These are phyloP conservation scores for Crax fasciolata DNA, from an alignment of 2,797 vertebrate genomes.

Conservation along the genomic window DNA sequence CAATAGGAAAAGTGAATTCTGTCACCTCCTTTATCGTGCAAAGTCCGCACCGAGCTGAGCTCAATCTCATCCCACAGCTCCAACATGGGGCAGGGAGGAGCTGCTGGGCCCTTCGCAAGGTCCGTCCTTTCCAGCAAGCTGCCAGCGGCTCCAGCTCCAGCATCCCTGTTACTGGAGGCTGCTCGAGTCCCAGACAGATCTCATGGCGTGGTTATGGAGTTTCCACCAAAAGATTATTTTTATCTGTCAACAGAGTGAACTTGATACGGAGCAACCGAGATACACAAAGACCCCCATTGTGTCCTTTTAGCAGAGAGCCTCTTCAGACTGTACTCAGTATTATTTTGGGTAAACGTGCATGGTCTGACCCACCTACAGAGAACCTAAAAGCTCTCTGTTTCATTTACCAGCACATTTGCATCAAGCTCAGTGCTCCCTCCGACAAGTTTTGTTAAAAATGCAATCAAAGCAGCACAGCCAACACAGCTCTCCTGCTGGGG, in stretches of 20 bases:
- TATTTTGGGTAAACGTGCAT: neutral
- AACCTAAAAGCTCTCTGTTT: constrained; percentile 53
- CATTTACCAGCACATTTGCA: constrained; percentile 55
- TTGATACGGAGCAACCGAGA: neutral
- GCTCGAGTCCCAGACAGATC: neutral
- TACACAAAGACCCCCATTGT: constrained; percentile 36
- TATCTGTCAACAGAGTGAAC: constrained; percentile 27
- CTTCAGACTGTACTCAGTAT: neutral
- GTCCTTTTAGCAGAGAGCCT: neutral
- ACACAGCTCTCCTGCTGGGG: constrained; percentile 46
- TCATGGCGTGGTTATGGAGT: neutral
- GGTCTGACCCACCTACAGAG: constrained; percentile 55
- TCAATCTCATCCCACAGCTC: neutral
- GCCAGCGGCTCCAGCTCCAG: neutral
- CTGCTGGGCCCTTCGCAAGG: neutral
- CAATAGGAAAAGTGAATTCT: neutral
- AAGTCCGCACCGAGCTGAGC: too few species aligned
- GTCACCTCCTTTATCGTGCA: neutral
- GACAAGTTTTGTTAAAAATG: constrained; percentile 26
- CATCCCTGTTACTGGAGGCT: neutral
- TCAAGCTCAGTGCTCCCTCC: neutral
- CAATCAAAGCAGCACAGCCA: constrained; percentile 51
- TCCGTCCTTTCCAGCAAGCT: neutral
- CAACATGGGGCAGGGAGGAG: neutral
- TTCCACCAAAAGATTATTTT: constrained; percentile 2